A percentile compares a stretch with the other conserved stretches of the same genome.
Evolutionary conservation across 1,140 invertebrate species (phyloP).

Genomic region (Drosophila ercepeae): DNA sequence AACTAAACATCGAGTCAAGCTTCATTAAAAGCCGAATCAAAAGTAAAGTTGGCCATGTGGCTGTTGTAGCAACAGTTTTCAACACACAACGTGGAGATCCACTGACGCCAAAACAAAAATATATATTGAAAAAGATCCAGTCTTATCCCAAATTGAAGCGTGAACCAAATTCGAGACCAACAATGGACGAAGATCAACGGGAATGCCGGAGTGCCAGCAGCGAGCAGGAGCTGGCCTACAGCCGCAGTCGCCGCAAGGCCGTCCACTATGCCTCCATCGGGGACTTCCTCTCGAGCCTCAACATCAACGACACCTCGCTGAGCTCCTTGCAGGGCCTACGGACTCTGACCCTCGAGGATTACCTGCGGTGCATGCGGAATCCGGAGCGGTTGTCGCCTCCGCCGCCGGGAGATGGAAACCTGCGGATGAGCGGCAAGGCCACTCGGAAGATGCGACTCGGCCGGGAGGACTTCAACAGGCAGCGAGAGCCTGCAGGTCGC

Average conservation of each 20-base stretch:
- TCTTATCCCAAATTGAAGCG: not conserved
- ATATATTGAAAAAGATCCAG: not conserved
- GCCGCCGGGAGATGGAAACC: conserved; percentile 1
- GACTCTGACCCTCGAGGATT: conserved; percentile 32
- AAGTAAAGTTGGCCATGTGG: not conserved
- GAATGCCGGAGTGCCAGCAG: not conserved
- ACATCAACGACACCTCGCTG: conserved; percentile 26
- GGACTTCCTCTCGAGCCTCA: conserved; percentile 47
- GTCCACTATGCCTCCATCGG: conserved; percentile 29
- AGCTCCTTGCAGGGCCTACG: conserved; percentile 11
- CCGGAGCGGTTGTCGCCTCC: not conserved
- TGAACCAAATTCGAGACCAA: not conserved
- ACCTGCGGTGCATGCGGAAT: conserved; percentile 13
- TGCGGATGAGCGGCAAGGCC: too few relatives aligned
- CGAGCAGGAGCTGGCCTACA: conserved; percentile 4
- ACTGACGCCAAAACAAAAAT: not conserved
- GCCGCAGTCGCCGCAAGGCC: conserved; percentile 17
- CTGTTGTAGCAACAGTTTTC: not conserved
- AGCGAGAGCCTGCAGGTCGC: too few relatives aligned
- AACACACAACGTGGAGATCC: not conserved
- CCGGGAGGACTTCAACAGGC: not conserved
- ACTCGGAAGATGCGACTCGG: not conserved
- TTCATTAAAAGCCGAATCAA: too few relatives aligned
- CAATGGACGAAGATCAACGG: not conserved
- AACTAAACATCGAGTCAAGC: too few relatives aligned